Percentiles rank a stretch among this genome's conserved stretches.
phyloP scores from a whole-genome alignment of 2,113 vertebrate genomes.

The Phyllopteryx taeniolatus region DNA sequence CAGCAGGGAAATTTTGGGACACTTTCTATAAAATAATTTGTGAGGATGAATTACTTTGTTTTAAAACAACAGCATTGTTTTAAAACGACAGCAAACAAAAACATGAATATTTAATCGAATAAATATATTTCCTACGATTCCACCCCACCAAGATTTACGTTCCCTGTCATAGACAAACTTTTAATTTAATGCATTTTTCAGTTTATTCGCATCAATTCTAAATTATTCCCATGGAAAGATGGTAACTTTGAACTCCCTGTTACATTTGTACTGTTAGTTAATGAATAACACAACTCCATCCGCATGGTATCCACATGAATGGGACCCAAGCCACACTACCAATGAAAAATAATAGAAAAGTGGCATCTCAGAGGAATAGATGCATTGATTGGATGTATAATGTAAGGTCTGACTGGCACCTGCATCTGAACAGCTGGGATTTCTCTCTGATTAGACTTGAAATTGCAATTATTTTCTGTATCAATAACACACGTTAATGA shows the following conservation, averaged over 20 bases:
- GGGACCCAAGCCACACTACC: neutral
- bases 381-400: constrained; percentile 54
- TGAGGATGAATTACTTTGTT: neutral
- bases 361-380: constrained; percentile 35
- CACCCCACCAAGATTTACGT: neutral
- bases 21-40: neutral
- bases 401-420: constrained; percentile 44
- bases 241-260: neutral
- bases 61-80: too few species aligned
- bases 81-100: neutral
- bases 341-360: constrained; percentile 22
- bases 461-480: constrained; percentile 53
- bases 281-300: constrained; percentile 31
- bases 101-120: neutral
- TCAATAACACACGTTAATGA: constrained; percentile 47
- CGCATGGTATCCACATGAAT: constrained; percentile 11
- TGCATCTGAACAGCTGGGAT: constrained; percentile 49
- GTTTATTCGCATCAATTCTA: neutral
- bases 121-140: neutral
- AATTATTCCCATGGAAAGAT: neutral
- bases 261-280: constrained; percentile 24
- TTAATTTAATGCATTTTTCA: neutral
- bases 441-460: constrained; percentile 53
- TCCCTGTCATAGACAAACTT: neutral
- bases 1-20: neutral